These are phyloP conservation scores for Phylloscopus whistleri DNA, from an alignment of 2,113 vertebrate genomes.

Conservation along the genomic window DNA sequence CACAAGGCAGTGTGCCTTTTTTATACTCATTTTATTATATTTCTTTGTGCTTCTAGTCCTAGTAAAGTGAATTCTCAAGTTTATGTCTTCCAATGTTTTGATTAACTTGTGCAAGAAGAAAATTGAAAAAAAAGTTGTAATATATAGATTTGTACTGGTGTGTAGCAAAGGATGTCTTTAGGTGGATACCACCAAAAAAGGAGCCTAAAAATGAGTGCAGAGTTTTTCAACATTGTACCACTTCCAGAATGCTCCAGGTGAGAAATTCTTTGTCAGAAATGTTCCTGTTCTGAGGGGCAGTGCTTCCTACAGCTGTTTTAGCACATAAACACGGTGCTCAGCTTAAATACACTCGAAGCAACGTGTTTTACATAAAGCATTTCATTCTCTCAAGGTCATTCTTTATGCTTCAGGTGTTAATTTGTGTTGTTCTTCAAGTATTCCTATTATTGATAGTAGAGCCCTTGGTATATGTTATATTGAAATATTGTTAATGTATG, in stretches of 20 bases:
- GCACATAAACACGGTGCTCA: not conserved
- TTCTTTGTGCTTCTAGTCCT: not conserved
- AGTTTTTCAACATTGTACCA: not conserved
- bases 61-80: not conserved
- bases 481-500: conserved; percentile 83
- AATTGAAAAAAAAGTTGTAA: not conserved
- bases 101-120: not conserved
- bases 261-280: not conserved
- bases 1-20: not conserved
- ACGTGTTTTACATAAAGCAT: not conserved
- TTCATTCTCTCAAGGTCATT: conserved; percentile 70
- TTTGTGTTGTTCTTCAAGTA: conserved; percentile 64
- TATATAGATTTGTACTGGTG: not conserved
- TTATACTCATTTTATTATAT: not conserved
- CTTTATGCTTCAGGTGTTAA: conserved; percentile 68
- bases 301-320: not conserved
- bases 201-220: not conserved
- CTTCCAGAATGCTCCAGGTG: not conserved
- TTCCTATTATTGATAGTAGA: conserved; percentile 73
- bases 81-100: not conserved
- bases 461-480: conserved; percentile 68
- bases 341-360: not conserved
- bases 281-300: not conserved
- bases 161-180: not conserved
- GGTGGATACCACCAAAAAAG: not conserved